Evolutionary conservation across 2,113 vertebrate species (phyloP).

Genomic region (Oceanodroma tethys): DNA sequence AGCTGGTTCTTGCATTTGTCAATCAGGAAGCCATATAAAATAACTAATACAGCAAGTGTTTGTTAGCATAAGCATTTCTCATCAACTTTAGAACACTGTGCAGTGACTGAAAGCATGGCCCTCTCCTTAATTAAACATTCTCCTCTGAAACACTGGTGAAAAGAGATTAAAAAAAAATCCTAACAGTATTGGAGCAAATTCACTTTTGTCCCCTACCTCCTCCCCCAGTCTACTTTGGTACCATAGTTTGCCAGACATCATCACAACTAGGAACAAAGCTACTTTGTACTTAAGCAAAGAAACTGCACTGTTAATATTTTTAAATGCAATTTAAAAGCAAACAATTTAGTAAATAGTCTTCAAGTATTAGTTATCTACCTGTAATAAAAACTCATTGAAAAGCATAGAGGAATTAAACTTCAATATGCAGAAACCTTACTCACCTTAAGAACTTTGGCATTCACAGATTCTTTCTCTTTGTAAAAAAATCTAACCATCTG

Average conservation of each 20-base stretch:
- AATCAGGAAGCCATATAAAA: background rate
- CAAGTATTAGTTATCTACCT: background rate
- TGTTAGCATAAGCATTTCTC: background rate
- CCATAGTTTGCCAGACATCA: background rate
- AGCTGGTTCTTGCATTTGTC: background rate
- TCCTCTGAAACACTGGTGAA: background rate
- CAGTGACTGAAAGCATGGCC: background rate
- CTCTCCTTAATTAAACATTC: background rate
- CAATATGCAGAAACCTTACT: background rate
- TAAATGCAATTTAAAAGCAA: background rate
- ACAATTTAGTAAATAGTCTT: background rate
- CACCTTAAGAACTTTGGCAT: conserved; percentile 99
- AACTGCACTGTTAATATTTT: background rate
- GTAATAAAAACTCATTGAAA: background rate
- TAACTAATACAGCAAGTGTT: background rate
- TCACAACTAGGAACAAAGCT: background rate
- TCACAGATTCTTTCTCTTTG: conserved; percentile 99
- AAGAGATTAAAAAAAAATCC: background rate
- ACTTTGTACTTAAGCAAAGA: background rate
- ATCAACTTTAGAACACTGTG: background rate
- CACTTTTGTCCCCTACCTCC: background rate
- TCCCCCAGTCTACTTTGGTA: background rate
- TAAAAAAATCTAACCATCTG: conserved; percentile 99
- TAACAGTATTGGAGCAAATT: background rate
- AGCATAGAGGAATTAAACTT: background rate